Evolutionary conservation across 2,888 invertebrate genomes (phyloP), one percentile per base, ranked within the genome.

Genomic region (Thecophora atra): DNA sequence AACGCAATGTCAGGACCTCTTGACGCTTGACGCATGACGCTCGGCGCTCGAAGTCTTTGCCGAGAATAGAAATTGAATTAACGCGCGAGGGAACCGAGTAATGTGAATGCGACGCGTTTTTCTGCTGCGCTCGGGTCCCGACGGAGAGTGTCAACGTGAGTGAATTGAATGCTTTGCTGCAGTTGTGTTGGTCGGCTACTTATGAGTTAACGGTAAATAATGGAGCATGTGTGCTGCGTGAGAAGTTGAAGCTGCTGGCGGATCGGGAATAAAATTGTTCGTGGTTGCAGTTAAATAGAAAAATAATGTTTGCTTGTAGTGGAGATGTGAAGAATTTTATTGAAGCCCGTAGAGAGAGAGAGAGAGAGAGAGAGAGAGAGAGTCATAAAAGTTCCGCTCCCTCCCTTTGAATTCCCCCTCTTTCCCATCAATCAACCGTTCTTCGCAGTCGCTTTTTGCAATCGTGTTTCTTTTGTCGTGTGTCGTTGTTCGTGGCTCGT

Each of bases 61-160:
- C 7, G 24, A 58, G 71, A 66, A 66, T 73, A 51, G 72, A 66
- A 67, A 66, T 52, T 65, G 66, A 72, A 74, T 69, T 72, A 72
- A 74, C 28, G 52, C 56, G 24, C 26, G 56, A 67, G 60, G 15
- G 47, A 47, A 4, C 15, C 47, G 47, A 5, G 15, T n/a, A 11
- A 47, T n/a, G 47, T 47, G 47, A 47, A 47, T 17, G 51, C n/a
- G 19, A 24, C 28, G 26, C 11, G 1, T 5, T 24, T 15, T 2
- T 28, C 17, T 21, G 15, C 60, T 24, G 1, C 21, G 24, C 47
- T 17, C 6, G 1, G 26, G 11, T 28, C 17, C 30, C 8, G 28
- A 26, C 3, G 26, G 30, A 28, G 15, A 56, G 21, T 56, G 56
- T 26, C 24, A 37, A 37, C 11, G 47, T 1, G 60, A 15, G 60